These are phyloP conservation scores for Agrochola lychnidis DNA, from an alignment of 2,888 invertebrate species.

Conservation along the genomic window DNA sequence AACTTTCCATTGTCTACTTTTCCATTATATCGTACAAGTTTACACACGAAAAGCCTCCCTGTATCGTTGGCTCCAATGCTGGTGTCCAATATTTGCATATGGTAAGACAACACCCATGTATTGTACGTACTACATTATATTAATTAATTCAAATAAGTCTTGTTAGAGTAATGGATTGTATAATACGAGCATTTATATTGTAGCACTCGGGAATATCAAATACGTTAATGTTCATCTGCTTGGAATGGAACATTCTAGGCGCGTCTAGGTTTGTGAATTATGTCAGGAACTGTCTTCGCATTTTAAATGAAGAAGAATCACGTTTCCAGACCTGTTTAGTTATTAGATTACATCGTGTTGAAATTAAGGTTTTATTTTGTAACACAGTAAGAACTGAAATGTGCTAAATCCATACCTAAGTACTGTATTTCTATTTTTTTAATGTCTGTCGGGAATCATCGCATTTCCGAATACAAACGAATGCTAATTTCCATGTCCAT, in stretches of 20 bases:
- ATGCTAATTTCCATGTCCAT: too few species aligned
- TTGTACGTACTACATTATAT: slow-evolving; percentile 56
- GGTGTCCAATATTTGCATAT: slow-evolving; percentile 49
- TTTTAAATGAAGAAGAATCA: slow-evolving; percentile 47
- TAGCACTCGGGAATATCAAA: slow-evolving; percentile 61
- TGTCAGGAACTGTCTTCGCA: slow-evolving; percentile 32
- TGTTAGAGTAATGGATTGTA: slow-evolving; percentile 58
- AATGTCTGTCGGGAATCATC: too few species aligned
- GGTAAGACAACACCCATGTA: slow-evolving; percentile 51
- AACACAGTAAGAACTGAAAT: not conserved
- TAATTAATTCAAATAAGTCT: slow-evolving; percentile 63
- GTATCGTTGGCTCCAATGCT: slow-evolving; percentile 46
- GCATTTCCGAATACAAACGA: too few species aligned
- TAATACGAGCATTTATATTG: slow-evolving; percentile 60
- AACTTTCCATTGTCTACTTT: slow-evolving; percentile 77
- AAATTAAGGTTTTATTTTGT: slow-evolving; percentile 5
- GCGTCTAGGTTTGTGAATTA: slow-evolving; percentile 40
- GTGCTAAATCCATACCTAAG: not conserved
- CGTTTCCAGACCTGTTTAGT: slow-evolving; percentile 17
- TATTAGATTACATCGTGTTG: slow-evolving; percentile 25
- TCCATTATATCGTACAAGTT: slow-evolving; percentile 81
- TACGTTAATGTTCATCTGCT: slow-evolving; percentile 48
- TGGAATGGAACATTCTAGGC: slow-evolving; percentile 30
- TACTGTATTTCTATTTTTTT: too few species aligned
- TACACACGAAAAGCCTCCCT: slow-evolving; percentile 68